Conservation (phyloP, 1,140 invertebrate species). For the Thalassaphorura encarpata region DNA sequence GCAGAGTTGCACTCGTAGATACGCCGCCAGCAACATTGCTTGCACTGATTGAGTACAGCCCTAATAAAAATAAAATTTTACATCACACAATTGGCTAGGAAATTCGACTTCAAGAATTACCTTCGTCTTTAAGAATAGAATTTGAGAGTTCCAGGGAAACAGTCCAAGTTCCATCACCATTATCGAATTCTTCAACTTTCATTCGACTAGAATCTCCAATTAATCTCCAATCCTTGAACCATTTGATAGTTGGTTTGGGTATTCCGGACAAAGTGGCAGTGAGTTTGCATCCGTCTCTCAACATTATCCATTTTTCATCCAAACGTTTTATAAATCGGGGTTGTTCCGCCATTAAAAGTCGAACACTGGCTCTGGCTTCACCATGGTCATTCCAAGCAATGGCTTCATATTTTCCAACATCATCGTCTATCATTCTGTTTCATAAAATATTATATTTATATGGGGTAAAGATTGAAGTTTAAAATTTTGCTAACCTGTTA, state of each 20-base stretch:
- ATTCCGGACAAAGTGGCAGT: slow-evolving; percentile 78
- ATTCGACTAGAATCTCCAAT: slow-evolving; percentile 60
- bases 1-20: background rate
- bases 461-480: background rate
- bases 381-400: slow-evolving; percentile 88
- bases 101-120: no score
- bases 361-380: slow-evolving; percentile 66
- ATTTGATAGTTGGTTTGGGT: slow-evolving; percentile 89
- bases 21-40: slow-evolving; percentile 72
- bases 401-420: slow-evolving; percentile 89
- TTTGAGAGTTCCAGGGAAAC: slow-evolving; percentile 74
- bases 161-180: slow-evolving; percentile 48
- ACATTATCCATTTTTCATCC: slow-evolving; percentile 67
- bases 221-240: slow-evolving; percentile 88
- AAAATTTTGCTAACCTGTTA: background rate
- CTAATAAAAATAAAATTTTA: no score
- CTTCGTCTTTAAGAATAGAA: slow-evolving; percentile 74
- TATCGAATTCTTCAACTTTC: slow-evolving; percentile 47
- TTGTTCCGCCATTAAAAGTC: slow-evolving; percentile 79
- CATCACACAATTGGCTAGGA: no score
- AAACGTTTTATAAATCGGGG: slow-evolving; percentile 63
- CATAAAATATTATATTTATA: slow-evolving; percentile 7
- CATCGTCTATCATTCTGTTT: slow-evolving; percentile 68
- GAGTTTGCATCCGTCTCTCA: slow-evolving; percentile 59
- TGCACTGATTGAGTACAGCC: slow-evolving; percentile 85